Evolutionary conservation across 2,113 vertebrate species (phyloP), one percentile per base, ranked within the genome.

Genomic region (Microtus pennsylvanicus): DNA sequence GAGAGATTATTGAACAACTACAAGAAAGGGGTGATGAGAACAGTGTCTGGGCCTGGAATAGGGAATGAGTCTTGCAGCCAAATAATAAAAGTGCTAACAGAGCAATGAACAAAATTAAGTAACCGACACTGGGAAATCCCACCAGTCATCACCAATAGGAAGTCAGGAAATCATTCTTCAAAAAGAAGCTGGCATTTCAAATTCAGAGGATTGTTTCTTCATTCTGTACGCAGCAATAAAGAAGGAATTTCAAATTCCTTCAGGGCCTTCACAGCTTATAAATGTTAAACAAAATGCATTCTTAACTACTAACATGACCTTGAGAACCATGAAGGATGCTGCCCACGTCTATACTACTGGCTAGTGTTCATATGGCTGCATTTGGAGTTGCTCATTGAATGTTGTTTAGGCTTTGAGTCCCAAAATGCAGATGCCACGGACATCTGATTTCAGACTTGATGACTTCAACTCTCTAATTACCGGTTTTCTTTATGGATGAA

Each of bases 401-500:
- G 61, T 42, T 67, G 33, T 28, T 22, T 30, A 90, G 87, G 52
- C 65, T 50, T 93, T 70, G 3, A 24, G 26, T 77, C 81, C 78
- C 47, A 33, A 61, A 75, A 93, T 91, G 6, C 0, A 70, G 92
- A 55, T 91, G 89, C 52, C 94, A 14, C 28, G 21, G 3, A 0
- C 0, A 4, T 35, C 82, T 95, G 91, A 91, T 94, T 90, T 82
- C 65, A 87, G 70, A 1, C 38, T 75, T 33, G 1, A 11, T 87
- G 74, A 76, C 47, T 96, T 82, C 38, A 86, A 89, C 67, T 69
- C 50, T 72, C 0, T 74, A 97, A 97, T 97, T 96, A 96, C 74
- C 35, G 88, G 63, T 70, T 96, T 97, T 97, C 89, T 92, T 94
- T 38, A 87, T 86, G 95, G 80, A 95, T 94, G 70, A 90, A 72